A percentile compares a stretch with the other conserved stretches of the same genome.
Evolutionary conservation across 2,797 vertebrate genomes (phyloP).

Genomic region (Myioborus melanocephalus): DNA sequence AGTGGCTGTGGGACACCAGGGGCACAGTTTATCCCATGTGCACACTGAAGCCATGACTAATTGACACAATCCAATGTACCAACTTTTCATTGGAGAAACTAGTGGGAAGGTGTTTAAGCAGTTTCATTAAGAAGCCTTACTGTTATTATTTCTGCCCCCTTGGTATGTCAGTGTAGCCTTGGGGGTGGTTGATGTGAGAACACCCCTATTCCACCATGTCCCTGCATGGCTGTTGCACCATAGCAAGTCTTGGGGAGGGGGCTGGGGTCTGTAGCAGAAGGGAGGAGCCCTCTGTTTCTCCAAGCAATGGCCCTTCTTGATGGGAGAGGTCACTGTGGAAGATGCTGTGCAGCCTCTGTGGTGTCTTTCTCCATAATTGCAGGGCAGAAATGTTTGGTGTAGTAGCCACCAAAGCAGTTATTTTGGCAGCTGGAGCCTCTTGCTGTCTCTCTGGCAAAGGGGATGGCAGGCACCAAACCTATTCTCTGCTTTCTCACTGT

Average conservation of each 20-base stretch:
- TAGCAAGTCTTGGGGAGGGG: background rate
- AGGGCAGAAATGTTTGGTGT: background rate
- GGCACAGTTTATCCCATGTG: background rate
- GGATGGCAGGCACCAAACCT: background rate
- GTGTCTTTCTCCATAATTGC: background rate
- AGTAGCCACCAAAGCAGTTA: background rate
- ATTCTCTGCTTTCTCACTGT: constrained; percentile 1
- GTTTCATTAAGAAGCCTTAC: background rate
- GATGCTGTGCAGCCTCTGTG: background rate
- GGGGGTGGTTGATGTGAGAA: background rate
- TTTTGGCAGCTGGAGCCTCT: background rate
- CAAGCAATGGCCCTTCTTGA: background rate
- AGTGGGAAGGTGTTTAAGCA: background rate
- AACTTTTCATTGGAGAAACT: background rate
- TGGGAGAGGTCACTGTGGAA: background rate
- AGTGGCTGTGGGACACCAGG: background rate
- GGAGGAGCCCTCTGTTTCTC: background rate
- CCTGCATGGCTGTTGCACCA: background rate
- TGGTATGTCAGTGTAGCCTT: background rate
- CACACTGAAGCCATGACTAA: background rate
- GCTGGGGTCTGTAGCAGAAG: background rate
- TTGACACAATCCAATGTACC: background rate
- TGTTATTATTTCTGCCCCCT: background rate
- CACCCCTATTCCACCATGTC: background rate
- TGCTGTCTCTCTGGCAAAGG: background rate